phyloP scores from a whole-genome alignment of 2,888 invertebrate genomes.

The Caenorhabditis sp. region DNA sequence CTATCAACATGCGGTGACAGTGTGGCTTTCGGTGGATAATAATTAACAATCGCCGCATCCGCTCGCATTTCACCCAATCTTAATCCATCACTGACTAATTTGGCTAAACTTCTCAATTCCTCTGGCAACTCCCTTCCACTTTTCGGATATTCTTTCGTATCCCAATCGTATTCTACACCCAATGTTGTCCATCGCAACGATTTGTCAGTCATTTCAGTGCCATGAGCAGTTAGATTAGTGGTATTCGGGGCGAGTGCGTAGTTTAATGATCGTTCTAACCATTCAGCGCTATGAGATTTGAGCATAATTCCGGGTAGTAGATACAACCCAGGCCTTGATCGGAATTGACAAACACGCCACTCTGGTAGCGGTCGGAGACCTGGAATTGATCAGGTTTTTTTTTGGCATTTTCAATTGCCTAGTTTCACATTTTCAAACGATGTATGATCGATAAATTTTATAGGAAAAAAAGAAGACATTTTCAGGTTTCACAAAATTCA shows the following conservation, averaged over 20 bases:
- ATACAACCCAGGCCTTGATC: slow-evolving; percentile 55
- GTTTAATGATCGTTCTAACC: slow-evolving; percentile 71
- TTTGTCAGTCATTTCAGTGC: slow-evolving; percentile 46
- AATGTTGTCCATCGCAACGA: slow-evolving; percentile 90
- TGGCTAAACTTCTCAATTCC: slow-evolving; percentile 43
- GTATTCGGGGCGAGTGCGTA: slow-evolving; percentile 72
- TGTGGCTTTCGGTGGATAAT: slow-evolving; percentile 90
- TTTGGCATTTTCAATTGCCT: too few species aligned
- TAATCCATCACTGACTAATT: slow-evolving; percentile 75
- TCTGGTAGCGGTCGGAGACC: slow-evolving; percentile 36
- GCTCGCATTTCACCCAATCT: slow-evolving; percentile 77
- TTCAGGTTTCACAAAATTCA: too few species aligned
- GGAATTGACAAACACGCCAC: slow-evolving; percentile 56
- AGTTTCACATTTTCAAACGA: too few species aligned
- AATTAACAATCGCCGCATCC: slow-evolving; percentile 95
- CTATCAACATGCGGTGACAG: slow-evolving; percentile 89
- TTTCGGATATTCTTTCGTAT: slow-evolving; percentile 81
- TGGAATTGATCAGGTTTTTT: too few species aligned
- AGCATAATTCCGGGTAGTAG: slow-evolving; percentile 53
- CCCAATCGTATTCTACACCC: slow-evolving; percentile 98
- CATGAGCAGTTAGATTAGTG: slow-evolving; percentile 72
- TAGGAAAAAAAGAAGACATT: too few species aligned
- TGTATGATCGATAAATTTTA: too few species aligned
- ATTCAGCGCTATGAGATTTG: slow-evolving; percentile 69
- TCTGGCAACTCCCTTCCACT: slow-evolving; percentile 60